phyloP scores from a whole-genome alignment of 2,888 invertebrate genomes.

The Hirtodrosophila confusa region DNA sequence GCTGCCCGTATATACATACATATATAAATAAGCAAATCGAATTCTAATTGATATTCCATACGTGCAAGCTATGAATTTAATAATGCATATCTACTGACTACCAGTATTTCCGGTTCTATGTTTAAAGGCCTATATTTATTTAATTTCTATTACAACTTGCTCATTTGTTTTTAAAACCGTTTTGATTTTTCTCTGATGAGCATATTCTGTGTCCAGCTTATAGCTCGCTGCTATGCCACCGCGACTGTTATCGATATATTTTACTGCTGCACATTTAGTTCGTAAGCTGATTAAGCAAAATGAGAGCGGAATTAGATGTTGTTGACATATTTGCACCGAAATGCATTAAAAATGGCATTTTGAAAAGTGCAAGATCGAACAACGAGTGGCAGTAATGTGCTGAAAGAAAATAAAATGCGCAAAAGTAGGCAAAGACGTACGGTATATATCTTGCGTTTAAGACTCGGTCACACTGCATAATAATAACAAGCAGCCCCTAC shows the following conservation, averaged over 20 bases:
- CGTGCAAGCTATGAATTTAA: constrained; percentile 4
- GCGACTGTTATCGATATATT: constrained; percentile 37
- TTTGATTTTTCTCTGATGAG: constrained; percentile 10
- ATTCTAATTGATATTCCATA: constrained; percentile 33
- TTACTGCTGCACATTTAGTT: too few species aligned
- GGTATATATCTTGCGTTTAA: too few species aligned
- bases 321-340: too few species aligned
- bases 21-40: constrained; percentile 6
- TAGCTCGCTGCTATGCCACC: constrained; percentile 44
- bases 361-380: too few species aligned
- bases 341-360: too few species aligned
- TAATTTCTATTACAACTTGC: neutral
- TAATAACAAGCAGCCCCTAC: too few species aligned
- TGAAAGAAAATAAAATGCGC: too few species aligned
- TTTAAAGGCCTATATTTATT: neutral
- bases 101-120: constrained; percentile 6
- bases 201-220: constrained; percentile 11
- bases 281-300: constrained; percentile 2
- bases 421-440: too few species aligned
- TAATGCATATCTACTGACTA: constrained; percentile 9
- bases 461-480: too few species aligned
- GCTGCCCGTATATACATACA: constrained; percentile 6
- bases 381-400: too few species aligned
- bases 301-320: neutral
- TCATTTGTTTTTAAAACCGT: constrained; percentile 29